These are phyloP conservation scores for Drosophila rufa DNA, from an alignment of 1,140 invertebrate species.

Conservation along the genomic window DNA sequence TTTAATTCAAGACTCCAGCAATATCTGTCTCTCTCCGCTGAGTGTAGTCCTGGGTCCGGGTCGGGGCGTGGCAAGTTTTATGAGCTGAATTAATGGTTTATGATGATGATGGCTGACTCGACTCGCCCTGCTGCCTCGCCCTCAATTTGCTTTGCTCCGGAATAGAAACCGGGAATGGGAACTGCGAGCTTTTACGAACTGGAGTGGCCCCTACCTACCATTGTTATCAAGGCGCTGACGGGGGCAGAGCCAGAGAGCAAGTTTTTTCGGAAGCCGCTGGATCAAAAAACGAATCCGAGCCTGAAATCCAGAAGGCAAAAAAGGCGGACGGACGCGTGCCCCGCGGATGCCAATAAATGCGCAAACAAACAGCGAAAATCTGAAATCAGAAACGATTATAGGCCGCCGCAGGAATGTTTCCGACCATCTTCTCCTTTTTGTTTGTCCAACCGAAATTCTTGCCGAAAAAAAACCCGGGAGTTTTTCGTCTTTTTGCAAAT, in stretches of 20 bases:
- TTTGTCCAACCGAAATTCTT: slow-evolving; percentile 34
- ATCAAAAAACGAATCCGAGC: neutral
- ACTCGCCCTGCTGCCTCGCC: slow-evolving; percentile 32
- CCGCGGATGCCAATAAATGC: slow-evolving; percentile 55
- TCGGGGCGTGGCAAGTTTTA: slow-evolving; percentile 64
- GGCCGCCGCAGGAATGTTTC: slow-evolving; percentile 24
- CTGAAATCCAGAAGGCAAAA: slow-evolving; percentile 26
- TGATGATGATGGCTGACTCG: slow-evolving; percentile 62
- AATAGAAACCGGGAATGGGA: slow-evolving; percentile 11
- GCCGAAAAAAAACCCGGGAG: neutral
- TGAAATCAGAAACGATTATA: slow-evolving; percentile 11
- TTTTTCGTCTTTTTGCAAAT: neutral
- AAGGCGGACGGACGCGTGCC: slow-evolving; percentile 54
- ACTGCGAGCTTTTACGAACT: neutral
- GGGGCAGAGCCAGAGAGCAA: slow-evolving; percentile 23
- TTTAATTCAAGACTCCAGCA: neutral
- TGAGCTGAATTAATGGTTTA: slow-evolving; percentile 78
- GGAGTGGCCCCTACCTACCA: slow-evolving; percentile 9
- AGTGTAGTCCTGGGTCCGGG: slow-evolving; percentile 14
- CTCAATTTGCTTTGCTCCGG: slow-evolving; percentile 11
- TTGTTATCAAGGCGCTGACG: slow-evolving; percentile 31
- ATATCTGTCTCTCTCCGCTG: slow-evolving; percentile 5
- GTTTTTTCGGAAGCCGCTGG: neutral
- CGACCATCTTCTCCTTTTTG: slow-evolving; percentile 16
- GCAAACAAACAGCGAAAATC: slow-evolving; percentile 23